Base-by-base conservation (phyloP, 2,113 vertebrate species). In the Anarhynchus alexandrinus region DNA sequence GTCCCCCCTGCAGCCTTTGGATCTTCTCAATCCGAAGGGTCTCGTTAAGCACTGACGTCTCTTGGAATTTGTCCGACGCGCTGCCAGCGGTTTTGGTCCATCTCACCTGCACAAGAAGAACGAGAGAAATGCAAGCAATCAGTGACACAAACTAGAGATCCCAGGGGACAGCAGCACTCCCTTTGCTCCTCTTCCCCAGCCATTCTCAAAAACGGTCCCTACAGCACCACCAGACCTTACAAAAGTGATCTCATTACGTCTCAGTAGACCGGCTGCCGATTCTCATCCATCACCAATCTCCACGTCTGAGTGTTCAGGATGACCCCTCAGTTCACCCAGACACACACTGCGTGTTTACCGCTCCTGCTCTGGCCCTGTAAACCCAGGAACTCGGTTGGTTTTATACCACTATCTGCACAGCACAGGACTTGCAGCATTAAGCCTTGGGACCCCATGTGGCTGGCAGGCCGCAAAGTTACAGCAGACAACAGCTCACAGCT, bases 31-130 rank as follows among this genome's bases (percentile, higher is more conserved):
- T 99, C 83, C 99, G 99, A 94, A 99, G 98, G 1, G 99, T 99
- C 98, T 99, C 99, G 5, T 99, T 99, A 98, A 99, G 99, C 98
- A 99, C 99, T 30, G 99, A 99, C 1, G 99, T 99, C 98, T 99
- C 99, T 98, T 99, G 99, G 98, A 99, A 99, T 97, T 99, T 99
- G 98, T 99, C 99, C 1, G 99, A 99, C 0, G 99, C 99, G 21
- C 99, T 99, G 90, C 99, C 99, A 1, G 99, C 99, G 0, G 99
- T 99, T 98, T 99, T 99, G 59, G 99, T 99, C 99, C 99, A 99
- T 78, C 99, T 99, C 82, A 99, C 99, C 99, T 99, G 96, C 34
- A 58, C 2, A 23, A 93, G 29, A 73, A 58, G 64, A 93, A 90
- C 12, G 7, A 82, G 42, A 88, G 38, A 80, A 84, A 94, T 42